phyloP scores from a whole-genome alignment of 2,797 vertebrate genomes.

The Centropyge bicolor region DNA sequence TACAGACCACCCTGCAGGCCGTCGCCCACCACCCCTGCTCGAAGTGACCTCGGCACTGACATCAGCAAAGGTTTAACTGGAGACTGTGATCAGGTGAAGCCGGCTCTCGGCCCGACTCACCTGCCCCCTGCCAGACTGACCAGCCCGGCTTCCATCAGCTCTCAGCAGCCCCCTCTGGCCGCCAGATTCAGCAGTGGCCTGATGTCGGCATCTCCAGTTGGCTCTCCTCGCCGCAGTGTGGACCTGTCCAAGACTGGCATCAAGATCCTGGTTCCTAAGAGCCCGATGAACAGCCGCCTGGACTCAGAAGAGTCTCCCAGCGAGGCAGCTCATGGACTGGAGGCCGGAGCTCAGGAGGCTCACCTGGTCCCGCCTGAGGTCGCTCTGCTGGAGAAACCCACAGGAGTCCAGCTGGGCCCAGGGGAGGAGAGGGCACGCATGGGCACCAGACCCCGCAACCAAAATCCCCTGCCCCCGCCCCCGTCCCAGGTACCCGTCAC shows the following conservation, averaged over 20 bases:
- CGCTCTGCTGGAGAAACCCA: constrained; percentile 91
- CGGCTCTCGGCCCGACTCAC: not conserved
- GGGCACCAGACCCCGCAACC: constrained; percentile 92
- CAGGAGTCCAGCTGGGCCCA: constrained; percentile 88
- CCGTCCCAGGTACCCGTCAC: constrained; percentile 88
- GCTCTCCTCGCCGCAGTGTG: constrained; percentile 89
- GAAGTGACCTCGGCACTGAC: not conserved
- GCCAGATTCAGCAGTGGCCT: not conserved
- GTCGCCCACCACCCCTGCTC: constrained; percentile 26
- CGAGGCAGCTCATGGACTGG: constrained; percentile 91
- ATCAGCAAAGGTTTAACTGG: not conserved
- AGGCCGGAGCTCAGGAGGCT: constrained; percentile 89
- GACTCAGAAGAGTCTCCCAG: constrained; percentile 91
- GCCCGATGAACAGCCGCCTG: constrained; percentile 91
- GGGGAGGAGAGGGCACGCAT: constrained; percentile 96
- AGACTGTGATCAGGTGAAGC: constrained; percentile 1
- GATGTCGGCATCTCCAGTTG: not conserved
- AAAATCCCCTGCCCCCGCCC: constrained; percentile 84
- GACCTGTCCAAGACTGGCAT: constrained; percentile 95
- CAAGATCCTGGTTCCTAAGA: constrained; percentile 98
- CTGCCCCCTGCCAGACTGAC: constrained; percentile 50
- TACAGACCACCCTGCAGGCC: constrained; percentile 89
- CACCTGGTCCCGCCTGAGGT: constrained; percentile 93
- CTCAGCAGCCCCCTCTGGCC: constrained; percentile 73
- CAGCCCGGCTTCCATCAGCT: constrained; percentile 67